phyloP scores from a whole-genome alignment of 2,888 invertebrate genomes.

The Empis stercorea region DNA sequence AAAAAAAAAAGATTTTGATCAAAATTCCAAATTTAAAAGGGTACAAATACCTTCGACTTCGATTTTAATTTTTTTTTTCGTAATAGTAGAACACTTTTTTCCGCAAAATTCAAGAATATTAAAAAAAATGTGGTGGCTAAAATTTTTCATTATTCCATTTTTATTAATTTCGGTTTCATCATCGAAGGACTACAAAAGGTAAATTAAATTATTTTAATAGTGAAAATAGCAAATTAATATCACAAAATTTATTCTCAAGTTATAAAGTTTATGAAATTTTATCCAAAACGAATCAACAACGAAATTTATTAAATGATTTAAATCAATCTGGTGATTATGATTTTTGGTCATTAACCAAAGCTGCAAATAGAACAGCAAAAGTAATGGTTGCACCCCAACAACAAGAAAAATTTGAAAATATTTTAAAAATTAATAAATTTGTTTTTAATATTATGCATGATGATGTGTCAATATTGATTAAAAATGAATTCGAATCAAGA shows the following conservation, averaged over 20 bases:
- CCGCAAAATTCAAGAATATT: too few species aligned
- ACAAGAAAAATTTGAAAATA: conserved; percentile 15
- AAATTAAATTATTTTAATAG: neutral
- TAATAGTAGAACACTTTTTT: too few species aligned
- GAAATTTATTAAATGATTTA: conserved; percentile 15
- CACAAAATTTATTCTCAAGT: conserved; percentile 12
- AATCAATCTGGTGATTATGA: conserved; percentile 20
- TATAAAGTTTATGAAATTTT: conserved; percentile 24
- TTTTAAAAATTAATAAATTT: conserved; percentile 15
- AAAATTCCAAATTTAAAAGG: too few species aligned
- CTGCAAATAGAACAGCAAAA: conserved; percentile 15
- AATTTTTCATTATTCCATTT: neutral
- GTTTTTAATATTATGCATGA: conserved; percentile 16
- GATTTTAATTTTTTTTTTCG: too few species aligned
- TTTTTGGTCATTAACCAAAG: conserved; percentile 19
- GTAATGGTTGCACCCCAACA: conserved; percentile 23
- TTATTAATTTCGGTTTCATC: neutral
- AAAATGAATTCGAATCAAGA: conserved; percentile 19
- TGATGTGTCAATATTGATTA: conserved; percentile 21
- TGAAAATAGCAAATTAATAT: too few species aligned
- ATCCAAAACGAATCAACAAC: conserved; percentile 11
- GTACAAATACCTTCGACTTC: too few species aligned
- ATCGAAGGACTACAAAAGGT: neutral
- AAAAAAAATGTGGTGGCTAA: too few species aligned
- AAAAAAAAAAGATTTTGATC: too few species aligned